These are phyloP conservation scores for Oxyscelio sp. DNA, from an alignment of 2,888 invertebrate genomes.

Conservation along the genomic window DNA sequence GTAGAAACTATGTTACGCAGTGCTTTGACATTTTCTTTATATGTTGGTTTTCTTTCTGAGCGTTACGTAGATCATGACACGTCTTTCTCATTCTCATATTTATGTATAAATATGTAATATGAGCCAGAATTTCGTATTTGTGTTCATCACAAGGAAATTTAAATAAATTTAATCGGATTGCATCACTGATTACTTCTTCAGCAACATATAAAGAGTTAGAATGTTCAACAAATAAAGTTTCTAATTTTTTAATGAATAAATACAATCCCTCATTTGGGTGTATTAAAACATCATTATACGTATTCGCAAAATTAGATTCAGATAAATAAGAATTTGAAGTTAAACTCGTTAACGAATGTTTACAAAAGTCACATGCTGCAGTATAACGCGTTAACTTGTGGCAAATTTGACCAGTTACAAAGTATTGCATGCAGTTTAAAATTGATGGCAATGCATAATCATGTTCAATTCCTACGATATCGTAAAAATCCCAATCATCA, in stretches of 20 bases:
- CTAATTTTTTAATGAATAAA: constrained; percentile 1
- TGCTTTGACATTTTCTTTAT: constrained; percentile 1
- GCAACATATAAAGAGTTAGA: neutral
- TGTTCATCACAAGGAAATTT: neutral
- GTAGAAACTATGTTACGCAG: constrained; percentile 1
- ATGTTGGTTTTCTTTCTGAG: constrained; percentile 3
- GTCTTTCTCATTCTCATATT: neutral
- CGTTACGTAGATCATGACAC: neutral
- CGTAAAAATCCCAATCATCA: constrained; percentile 13
- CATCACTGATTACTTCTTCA: constrained; percentile 5
- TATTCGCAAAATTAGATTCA: neutral
- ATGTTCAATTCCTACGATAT: neutral
- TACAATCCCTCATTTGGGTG: constrained; percentile 10
- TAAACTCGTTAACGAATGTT: neutral
- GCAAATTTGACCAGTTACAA: constrained; percentile 4
- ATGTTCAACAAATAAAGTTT: constrained; percentile 1
- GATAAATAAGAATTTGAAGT: too few relatives aligned
- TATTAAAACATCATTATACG: neutral
- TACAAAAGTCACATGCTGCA: neutral
- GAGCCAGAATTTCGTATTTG: neutral
- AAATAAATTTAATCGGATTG: neutral
- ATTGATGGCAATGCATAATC: constrained; percentile 1
- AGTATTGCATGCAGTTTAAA: constrained; percentile 17
- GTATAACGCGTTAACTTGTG: neutral
- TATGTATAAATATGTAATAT: constrained; percentile 4